A percentile compares a stretch with the other conserved stretches of the same genome.
Conservation (phyloP, 2,797 vertebrate genomes). For the Chrysocyon brachyurus region DNA sequence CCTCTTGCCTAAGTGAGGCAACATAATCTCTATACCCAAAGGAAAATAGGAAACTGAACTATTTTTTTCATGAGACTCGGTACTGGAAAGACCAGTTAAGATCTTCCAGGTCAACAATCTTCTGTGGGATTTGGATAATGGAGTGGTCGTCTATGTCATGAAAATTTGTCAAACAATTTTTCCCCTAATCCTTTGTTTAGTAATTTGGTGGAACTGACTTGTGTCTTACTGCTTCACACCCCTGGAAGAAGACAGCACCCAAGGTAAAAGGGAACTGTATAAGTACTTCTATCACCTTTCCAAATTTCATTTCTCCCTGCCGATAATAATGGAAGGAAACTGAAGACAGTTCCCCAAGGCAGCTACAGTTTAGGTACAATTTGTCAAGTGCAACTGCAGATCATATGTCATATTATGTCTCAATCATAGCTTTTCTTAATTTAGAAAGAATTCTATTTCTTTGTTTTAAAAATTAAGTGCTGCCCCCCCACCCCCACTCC, state of each 20-base stretch:
- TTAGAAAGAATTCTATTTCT: not conserved
- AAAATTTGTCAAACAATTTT: not conserved
- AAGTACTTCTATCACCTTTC: not conserved
- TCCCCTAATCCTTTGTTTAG: not conserved
- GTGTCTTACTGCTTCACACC: not conserved
- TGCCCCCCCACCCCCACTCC: fast-evolving
- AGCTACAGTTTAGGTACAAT: not conserved
- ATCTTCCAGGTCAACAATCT: not conserved
- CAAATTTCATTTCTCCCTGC: not conserved
- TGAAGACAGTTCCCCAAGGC: not conserved
- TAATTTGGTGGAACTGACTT: not conserved
- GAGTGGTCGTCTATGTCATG: not conserved
- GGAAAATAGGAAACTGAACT: not conserved
- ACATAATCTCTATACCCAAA: not conserved
- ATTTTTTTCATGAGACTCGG: not conserved
- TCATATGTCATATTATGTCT: not conserved
- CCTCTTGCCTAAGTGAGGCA: not conserved
- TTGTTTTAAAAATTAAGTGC: slow-evolving; percentile 1
- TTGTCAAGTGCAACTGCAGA: not conserved
- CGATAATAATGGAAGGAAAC: not conserved
- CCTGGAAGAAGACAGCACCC: not conserved
- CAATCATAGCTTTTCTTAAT: not conserved
- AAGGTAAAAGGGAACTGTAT: not conserved
- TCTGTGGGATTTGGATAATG: not conserved
- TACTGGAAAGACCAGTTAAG: not conserved